A percentile compares a stretch with the other conserved stretches of the same genome.
Conservation (phyloP, 2,797 vertebrate species). For the Pseudochirops corinnae region DNA sequence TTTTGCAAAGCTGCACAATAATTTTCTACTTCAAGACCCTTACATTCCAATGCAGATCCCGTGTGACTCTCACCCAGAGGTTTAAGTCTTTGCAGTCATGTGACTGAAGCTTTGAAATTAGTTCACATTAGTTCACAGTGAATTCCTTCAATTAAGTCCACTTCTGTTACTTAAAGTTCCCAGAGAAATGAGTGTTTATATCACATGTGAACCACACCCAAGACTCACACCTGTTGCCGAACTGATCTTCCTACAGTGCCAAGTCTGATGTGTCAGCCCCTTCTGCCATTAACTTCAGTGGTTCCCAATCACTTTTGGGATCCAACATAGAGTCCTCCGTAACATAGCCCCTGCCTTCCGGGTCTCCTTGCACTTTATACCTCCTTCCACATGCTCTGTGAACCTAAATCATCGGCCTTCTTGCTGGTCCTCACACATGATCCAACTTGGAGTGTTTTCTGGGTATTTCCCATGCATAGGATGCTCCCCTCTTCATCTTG, state of each 20-base stretch:
- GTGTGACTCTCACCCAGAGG: slow-evolving; percentile 50
- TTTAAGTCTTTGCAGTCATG: slow-evolving; percentile 58
- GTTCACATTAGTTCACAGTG: slow-evolving; percentile 65
- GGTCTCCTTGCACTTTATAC: background rate
- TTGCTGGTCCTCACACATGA: background rate
- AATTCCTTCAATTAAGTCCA: slow-evolving; percentile 54
- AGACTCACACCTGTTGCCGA: background rate
- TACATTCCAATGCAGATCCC: slow-evolving; percentile 56
- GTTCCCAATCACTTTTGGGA: background rate
- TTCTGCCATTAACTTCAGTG: background rate
- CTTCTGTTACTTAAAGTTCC: slow-evolving; percentile 52
- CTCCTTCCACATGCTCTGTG: background rate
- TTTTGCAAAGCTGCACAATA: slow-evolving; percentile 67
- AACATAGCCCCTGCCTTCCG: background rate
- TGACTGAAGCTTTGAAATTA: slow-evolving; percentile 45
- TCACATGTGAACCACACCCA: slow-evolving; percentile 12
- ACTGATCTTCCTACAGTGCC: background rate
- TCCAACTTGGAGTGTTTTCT: background rate
- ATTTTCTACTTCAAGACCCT: slow-evolving; percentile 66
- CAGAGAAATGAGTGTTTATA: slow-evolving; percentile 12
- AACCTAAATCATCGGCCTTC: background rate
- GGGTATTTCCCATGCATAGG: background rate
- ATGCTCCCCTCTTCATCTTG: background rate
- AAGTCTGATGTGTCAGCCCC: background rate
- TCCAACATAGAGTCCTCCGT: background rate